phyloP scores from a whole-genome alignment of 1,140 invertebrate genomes.

The Drosophila willistoni region DNA sequence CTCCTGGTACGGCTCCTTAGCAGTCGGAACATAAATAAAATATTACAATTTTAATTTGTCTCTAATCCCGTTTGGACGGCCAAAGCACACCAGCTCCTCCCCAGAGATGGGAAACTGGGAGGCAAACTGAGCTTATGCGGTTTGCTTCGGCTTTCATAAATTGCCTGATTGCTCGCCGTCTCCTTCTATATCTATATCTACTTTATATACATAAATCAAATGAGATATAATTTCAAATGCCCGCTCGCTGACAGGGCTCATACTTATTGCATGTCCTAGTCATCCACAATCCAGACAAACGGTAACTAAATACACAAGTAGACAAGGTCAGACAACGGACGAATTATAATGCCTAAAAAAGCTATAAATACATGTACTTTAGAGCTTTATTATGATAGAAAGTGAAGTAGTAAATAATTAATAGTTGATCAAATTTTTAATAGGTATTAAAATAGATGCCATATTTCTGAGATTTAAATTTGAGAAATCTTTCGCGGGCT shows the following conservation, averaged over 20 bases:
- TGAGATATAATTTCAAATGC: conserved; percentile 34
- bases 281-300: not conserved
- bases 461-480: conserved; percentile 6
- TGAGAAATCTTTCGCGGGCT: not conserved
- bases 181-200: conserved; percentile 40
- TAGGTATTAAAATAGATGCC: not conserved
- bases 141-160: conserved; percentile 52
- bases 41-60: conserved; percentile 82
- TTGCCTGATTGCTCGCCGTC: conserved; percentile 50
- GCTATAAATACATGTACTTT: too few relatives aligned
- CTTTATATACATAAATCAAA: conserved; percentile 66
- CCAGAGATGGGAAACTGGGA: not conserved
- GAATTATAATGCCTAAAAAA: too few relatives aligned
- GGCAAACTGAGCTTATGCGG: conserved; percentile 28
- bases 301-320: conserved; percentile 14
- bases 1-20: not conserved
- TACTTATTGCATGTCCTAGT: conserved; percentile 12
- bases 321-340: not conserved
- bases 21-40: conserved; percentile 72
- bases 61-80: conserved; percentile 71
- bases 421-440: not conserved
- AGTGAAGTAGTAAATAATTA: not conserved
- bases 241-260: conserved; percentile 51
- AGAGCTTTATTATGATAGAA: not conserved
- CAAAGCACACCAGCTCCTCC: conserved; percentile 43